Conservation (phyloP, 2,888 invertebrate genomes). For the Toxonevra muliebris region DNA sequence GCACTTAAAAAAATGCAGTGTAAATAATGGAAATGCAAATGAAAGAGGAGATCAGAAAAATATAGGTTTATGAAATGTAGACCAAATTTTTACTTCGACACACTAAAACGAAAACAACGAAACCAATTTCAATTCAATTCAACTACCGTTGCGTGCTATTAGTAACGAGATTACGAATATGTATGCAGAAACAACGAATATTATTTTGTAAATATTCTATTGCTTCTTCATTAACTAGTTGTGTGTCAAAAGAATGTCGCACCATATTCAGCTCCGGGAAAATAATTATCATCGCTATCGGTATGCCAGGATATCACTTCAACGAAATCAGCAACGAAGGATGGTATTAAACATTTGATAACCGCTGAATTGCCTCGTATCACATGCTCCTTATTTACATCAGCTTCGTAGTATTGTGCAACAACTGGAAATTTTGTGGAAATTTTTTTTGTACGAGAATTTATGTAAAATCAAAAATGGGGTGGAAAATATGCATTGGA, state of each 20-base stretch:
- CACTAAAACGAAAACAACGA: slow-evolving; percentile 2
- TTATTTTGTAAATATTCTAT: not conserved
- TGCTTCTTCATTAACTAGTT: slow-evolving; percentile 1
- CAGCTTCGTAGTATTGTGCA: slow-evolving; percentile 88
- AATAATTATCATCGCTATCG: slow-evolving; percentile 67
- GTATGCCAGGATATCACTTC: slow-evolving; percentile 88
- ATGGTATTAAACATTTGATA: slow-evolving; percentile 89
- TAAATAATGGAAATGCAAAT: slow-evolving; percentile 13
- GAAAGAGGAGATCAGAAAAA: slow-evolving; percentile 8
- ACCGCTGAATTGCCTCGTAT: slow-evolving; percentile 88
- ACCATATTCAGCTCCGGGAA: slow-evolving; percentile 65
- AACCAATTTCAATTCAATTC: slow-evolving; percentile 25
- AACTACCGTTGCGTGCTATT: slow-evolving; percentile 45
- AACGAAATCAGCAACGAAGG: slow-evolving; percentile 93
- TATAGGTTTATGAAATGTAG: not conserved
- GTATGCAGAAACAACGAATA: slow-evolving; percentile 6
- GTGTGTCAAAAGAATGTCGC: slow-evolving; percentile 42
- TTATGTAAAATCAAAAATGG: not conserved
- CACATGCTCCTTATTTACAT: slow-evolving; percentile 91
- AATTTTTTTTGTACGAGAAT: no score
- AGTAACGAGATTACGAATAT: slow-evolving; percentile 43
- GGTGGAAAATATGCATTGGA: slow-evolving; percentile 17
- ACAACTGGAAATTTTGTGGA: slow-evolving; percentile 72
- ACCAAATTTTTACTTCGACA: not conserved
- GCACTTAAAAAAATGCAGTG: slow-evolving; percentile 13